Evolutionary conservation across 2,888 invertebrate species (phyloP).

Genomic region (Rhaphigaster nebulosa): DNA sequence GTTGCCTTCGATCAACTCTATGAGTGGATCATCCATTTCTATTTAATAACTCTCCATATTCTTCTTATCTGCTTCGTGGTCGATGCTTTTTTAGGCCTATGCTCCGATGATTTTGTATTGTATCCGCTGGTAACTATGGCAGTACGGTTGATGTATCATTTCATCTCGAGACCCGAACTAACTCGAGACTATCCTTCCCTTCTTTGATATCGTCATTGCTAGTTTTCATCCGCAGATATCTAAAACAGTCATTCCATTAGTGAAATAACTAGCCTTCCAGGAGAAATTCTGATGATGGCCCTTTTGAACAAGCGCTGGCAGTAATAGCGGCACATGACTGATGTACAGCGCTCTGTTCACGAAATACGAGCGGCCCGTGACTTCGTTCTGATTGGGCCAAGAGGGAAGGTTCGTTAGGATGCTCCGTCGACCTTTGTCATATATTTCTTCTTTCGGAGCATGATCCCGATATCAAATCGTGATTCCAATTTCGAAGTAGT

Average conservation of each 20-base stretch:
- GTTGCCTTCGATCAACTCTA: too few relatives aligned
- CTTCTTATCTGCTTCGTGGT: too few relatives aligned
- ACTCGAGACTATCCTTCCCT: too few relatives aligned
- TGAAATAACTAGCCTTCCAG: neutral
- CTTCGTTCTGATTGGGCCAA: neutral
- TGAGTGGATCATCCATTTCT: too few relatives aligned
- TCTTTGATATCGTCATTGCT: too few relatives aligned
- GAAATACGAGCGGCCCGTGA: constrained; percentile 43
- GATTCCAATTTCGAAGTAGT: neutral
- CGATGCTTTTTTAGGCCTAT: too few relatives aligned
- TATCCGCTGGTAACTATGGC: too few relatives aligned
- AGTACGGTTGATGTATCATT: too few relatives aligned
- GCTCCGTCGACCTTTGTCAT: neutral
- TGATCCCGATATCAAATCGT: neutral
- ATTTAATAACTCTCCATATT: too few relatives aligned
- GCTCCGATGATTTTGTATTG: too few relatives aligned
- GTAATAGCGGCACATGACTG: constrained; percentile 25
- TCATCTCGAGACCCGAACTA: too few relatives aligned
- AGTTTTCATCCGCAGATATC: too few relatives aligned
- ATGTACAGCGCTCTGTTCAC: neutral
- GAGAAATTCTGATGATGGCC: neutral
- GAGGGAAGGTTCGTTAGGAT: neutral
- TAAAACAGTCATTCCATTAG: neutral
- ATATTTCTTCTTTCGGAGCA: neutral
- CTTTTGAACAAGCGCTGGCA: neutral